phyloP scores from a whole-genome alignment of 2,797 vertebrate species.

The Argyrosomus regius region DNA sequence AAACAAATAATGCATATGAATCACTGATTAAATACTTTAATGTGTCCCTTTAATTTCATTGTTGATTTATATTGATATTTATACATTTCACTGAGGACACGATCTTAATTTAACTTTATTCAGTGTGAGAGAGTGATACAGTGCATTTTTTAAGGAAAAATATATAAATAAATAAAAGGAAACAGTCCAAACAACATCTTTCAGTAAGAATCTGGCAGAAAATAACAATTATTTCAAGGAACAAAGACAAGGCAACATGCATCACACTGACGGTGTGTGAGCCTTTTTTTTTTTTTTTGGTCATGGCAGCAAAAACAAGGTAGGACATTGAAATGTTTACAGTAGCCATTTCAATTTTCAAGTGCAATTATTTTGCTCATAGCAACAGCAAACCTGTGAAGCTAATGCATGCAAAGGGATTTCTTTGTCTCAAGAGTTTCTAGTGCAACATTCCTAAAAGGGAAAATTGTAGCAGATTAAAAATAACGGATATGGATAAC shows the following conservation, averaged over 20 bases:
- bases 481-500: slow-evolving; percentile 55
- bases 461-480: slow-evolving; percentile 35
- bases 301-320: slow-evolving; percentile 65
- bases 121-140: slow-evolving; percentile 56
- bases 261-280: slow-evolving; percentile 66
- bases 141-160: slow-evolving; percentile 59
- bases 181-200: slow-evolving; percentile 50
- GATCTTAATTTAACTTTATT: slow-evolving; percentile 67
- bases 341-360: slow-evolving; percentile 63
- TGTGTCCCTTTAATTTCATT: slow-evolving; percentile 11
- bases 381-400: slow-evolving; percentile 60
- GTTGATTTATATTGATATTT: slow-evolving; percentile 24
- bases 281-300: slow-evolving; percentile 56
- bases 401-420: slow-evolving; percentile 72
- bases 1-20: slow-evolving; percentile 22
- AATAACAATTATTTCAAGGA: slow-evolving; percentile 57
- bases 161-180: slow-evolving; percentile 47
- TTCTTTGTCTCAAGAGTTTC: slow-evolving; percentile 56
- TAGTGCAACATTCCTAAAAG: slow-evolving; percentile 73
- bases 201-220: slow-evolving; percentile 52
- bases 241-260: slow-evolving; percentile 81
- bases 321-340: slow-evolving; percentile 55
- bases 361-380: slow-evolving; percentile 67
- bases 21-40: background rate
- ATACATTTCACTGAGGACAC: slow-evolving; percentile 19